Evolutionary conservation across 2,797 vertebrate species (phyloP), one percentile per base, ranked within the genome.

Genomic region (Lutjanus argentimaculatus): DNA sequence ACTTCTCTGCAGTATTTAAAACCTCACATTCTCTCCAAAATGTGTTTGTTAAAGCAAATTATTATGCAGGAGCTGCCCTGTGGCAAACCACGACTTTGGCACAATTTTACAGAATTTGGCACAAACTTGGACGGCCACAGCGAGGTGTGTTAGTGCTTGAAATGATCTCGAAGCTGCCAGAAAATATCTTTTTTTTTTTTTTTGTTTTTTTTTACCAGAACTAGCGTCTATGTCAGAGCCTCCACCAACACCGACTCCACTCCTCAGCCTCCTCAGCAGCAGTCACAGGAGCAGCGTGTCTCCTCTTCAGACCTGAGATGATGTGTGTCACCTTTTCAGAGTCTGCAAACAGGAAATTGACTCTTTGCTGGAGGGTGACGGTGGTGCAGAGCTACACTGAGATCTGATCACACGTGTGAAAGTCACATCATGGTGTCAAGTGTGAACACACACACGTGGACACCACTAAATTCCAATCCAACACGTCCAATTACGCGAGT

Each of bases 401-500:
- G 51, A 67, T 56, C 49, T 13, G 22, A 40, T 67, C 67, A 68
- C 17, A 59, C 0, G 16, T 67, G 66, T 77, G 65, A 72, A 61
- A 63, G 67, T 82, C 83, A 81, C 64, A 63, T 45, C 46, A 25
- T 14, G 11, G 53, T 14, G 68, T 51, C 0, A 0, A 75, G 67
- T 58, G 75, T 61, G 68, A 77, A 76, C 68, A 68, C 81, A 69
- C 67, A 51, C 4, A 2, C 13, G 65, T 49, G 57, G 77, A 80
- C 67, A 15, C 67, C 49, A 21, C 25, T 62, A 58, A 61, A 51
- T 45, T 75, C 63, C 63, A 48, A 15, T 71, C n/a, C 57, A 85
- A 75, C 80, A 76, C 83, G 7, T 88, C 77, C 80, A 70, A 83
- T 85, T 69, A 79, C 45, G 63, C n/a, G 6, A 21, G 49, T 36